Evolutionary conservation across 2,797 vertebrate species (phyloP), one percentile per base, ranked within the genome.

Genomic region (Phyllotis vaccarum): DNA sequence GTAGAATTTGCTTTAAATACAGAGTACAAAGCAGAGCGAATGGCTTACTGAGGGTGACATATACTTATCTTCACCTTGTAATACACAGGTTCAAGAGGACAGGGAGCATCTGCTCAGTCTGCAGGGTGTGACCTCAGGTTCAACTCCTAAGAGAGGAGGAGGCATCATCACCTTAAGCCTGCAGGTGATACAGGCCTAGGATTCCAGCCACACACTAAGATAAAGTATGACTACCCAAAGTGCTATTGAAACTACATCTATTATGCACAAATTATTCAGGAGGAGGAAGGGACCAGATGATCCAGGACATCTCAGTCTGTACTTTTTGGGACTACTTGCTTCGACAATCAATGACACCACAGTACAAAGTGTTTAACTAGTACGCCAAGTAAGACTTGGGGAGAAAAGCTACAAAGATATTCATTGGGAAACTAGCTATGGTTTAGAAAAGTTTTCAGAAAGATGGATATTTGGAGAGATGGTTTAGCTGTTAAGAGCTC

Each of bases 21-120:
- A 83, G 40, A 83, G 82, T 43, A 43, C 27, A 60, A 83, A 90
- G 21, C 29, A 52, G 56, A 46, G 13, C 22, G 27, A 27, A 21
- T 92, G 37, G 6, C 34, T 88, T 75, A 34, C 6, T 22, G 43
- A 91, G 40, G 52, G 31, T 49, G 4, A 40, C 29, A 6, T 78
- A 78, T 83, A 31, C 37, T 60, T 29, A 52, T 37, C 14, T 83
- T 83, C 37, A 24, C 5, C 58, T 24, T 91, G n/a, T 14, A 74
- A 3, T 72, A 52, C 19, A 21, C 5, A 31, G 19, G 1, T 13
- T 8, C 4, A 5, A 74, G 68, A 58, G 31, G 0, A 4, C 12
- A 37, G 37, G 31, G 7, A 62, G 19, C 27, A 37, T 10, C 3
- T 37, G 49, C 49, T n/a, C 31, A 21, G 49, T 37, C 13, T 21